Evolutionary conservation across 2,797 vertebrate species (phyloP), one percentile per base, ranked within the genome.

Genomic region (Ibycter americanus): DNA sequence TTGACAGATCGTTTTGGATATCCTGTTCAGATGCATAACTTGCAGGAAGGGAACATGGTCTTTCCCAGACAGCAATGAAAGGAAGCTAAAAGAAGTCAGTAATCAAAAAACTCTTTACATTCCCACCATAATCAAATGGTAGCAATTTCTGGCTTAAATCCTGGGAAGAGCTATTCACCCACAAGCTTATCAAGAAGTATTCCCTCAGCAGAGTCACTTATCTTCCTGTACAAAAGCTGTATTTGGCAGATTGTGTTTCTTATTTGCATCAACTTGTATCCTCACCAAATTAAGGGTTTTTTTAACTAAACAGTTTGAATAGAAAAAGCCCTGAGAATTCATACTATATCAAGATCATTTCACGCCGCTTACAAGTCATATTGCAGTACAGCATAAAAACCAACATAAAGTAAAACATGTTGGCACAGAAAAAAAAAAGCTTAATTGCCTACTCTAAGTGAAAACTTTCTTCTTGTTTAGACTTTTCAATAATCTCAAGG

Each of bases 401-500:
- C 5, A 8, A 12, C 13, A 8, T 3, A 12, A 68, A 82, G 18
- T 59, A 65, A 88, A 83, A 90, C 38, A 59, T 8, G 27, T 44
- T 29, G 49, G 26, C 49, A 84, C 11, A 62, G 54, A 27, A 17
- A 61, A 71, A 19, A 66, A 79, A 76, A 58, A 54, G 0, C 25
- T 46, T 83, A 62, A 84, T 31, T 44, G 82, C 36, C 70, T 67
- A 25, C 49, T 74, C n/a, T 13, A 81, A 83, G 42, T 49, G 42
- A 73, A 96, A 93, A 42, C 70, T 36, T 31, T 20, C 76, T 78
- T 87, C 25, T 96, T 97, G 96, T 96, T 97, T 96, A 97, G 97
- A 89, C 90, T 97, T 92, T 77, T 71, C 42, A 63, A 18, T 76
- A 96, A 94, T 85, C 86, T 96, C 90, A 97, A 96, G 90, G 95